Evolutionary conservation across 2,888 invertebrate genomes (phyloP), one percentile per base, ranked within the genome.

Genomic region (Dorcus hopei): DNA sequence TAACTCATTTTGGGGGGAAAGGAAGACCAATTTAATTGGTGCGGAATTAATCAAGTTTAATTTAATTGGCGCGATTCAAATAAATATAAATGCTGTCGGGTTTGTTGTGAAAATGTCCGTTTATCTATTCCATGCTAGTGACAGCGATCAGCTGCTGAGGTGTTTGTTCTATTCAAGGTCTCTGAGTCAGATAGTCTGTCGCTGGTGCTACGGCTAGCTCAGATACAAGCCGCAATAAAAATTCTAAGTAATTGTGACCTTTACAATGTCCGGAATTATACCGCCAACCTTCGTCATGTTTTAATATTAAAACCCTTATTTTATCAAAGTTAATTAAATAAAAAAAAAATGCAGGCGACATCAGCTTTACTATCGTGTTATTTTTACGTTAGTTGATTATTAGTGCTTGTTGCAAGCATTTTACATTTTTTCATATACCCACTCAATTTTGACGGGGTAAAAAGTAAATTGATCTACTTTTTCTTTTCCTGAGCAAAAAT

Each of bases 121-220:
- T 33, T 19, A 19, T 19, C 26, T 33, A 33, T 33, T 33, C 26
- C 26, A 33, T 33, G 26, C 26, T 33, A 40, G 51, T 47, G 51
- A 41, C 53, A 43, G 53, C 49, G 54, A 54, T 58, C 58, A 58
- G 58, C 58, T 58, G 58, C 51, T 51, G 69, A 72, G 73, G 74
- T 74, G 72, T 68, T 70, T 72, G 71, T 70, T 71, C 70, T 68
- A 61, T 73, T 70, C 75, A 75, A 75, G 75, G 75, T 68, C 70
- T 66, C 65, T 58, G 49, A 54, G 53, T 54, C 50, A 54, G 53
- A 53, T 43, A 14, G 49, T 49, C 11, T 49, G 52, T 45, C 45
- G 16, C 45, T 33, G 26, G 5, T 33, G 19, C 14, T 45, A 19
- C 9, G 8, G 45, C 3, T 7, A 7, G 45, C 45, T 54, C 54